These are phyloP conservation scores for Chrysolina americana DNA, from an alignment of 2,888 invertebrate genomes.

Conservation along the genomic window DNA sequence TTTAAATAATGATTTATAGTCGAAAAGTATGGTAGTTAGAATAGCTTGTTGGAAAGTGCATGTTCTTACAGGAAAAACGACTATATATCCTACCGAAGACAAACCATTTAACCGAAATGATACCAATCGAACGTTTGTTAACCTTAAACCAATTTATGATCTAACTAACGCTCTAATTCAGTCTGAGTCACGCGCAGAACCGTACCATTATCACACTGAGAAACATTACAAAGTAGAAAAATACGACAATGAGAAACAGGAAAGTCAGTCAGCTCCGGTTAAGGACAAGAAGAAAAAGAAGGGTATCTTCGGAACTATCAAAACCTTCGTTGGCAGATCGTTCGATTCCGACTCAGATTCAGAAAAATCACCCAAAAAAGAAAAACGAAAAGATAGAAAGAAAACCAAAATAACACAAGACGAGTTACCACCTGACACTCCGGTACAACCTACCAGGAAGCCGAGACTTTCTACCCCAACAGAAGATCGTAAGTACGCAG, in stretches of 20 bases:
- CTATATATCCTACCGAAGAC: constrained; percentile 62
- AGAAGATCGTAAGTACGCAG: constrained; percentile 59
- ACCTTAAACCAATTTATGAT: constrained; percentile 55
- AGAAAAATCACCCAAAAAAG: constrained; percentile 64
- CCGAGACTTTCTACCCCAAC: constrained; percentile 64
- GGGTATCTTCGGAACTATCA: constrained; percentile 67
- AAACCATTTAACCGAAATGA: constrained; percentile 55
- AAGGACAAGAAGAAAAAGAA: constrained; percentile 64
- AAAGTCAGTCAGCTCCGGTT: constrained; percentile 51
- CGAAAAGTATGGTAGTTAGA: constrained; percentile 64
- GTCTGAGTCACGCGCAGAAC: constrained; percentile 66
- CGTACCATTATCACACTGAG: constrained; percentile 58
- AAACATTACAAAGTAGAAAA: constrained; percentile 50
- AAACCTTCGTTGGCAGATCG: constrained; percentile 67
- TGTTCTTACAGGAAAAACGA: constrained; percentile 70
- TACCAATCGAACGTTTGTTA: constrained; percentile 49
- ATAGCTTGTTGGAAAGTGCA: constrained; percentile 69
- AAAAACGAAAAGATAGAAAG: constrained; percentile 58
- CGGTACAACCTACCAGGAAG: constrained; percentile 59
- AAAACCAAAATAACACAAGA: constrained; percentile 56
- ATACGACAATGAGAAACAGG: constrained; percentile 50
- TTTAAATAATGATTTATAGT: constrained; percentile 58
- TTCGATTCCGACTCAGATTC: constrained; percentile 68
- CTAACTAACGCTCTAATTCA: constrained; percentile 67
- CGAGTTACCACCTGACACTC: constrained; percentile 58